A percentile compares a stretch with the other conserved stretches of the same genome.
These are phyloP conservation scores for Steinernema khuongi DNA, from an alignment of 1,140 invertebrate genomes.

Conservation along the genomic window DNA sequence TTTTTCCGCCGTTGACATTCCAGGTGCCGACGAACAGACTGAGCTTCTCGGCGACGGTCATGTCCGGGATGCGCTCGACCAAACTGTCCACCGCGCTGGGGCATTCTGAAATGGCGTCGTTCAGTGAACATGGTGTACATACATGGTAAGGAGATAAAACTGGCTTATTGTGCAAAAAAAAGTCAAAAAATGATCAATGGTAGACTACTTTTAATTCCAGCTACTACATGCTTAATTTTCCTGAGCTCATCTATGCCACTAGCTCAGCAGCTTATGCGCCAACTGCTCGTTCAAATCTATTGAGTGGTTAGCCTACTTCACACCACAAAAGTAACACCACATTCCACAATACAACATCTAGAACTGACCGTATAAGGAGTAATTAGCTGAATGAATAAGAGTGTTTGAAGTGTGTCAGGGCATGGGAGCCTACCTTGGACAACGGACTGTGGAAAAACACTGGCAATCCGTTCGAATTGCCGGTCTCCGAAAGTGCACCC, in stretches of 20 bases:
- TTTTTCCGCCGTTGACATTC: constrained; percentile 96
- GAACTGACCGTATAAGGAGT: constrained; percentile 48
- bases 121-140: not conserved
- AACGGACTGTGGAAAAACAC: constrained; percentile 78
- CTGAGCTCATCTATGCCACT: no score
- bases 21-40: constrained; percentile 87
- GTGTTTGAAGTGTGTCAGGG: constrained; percentile 21
- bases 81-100: constrained; percentile 61
- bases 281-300: no score
- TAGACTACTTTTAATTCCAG: constrained; percentile 13
- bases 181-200: constrained; percentile 29
- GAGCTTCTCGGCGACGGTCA: constrained; percentile 69
- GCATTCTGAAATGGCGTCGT: constrained; percentile 59
- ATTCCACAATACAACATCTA: constrained; percentile 19
- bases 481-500: constrained; percentile 85
- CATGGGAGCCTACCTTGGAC: constrained; percentile 68
- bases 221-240: no score
- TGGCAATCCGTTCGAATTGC: constrained; percentile 78
- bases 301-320: no score
- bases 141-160: constrained; percentile 11
- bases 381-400: constrained; percentile 41
- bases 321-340: no score
- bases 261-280: no score
- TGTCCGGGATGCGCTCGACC: constrained; percentile 72
- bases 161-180: not conserved